Evolutionary conservation across 2,888 invertebrate genomes (phyloP).

Genomic region (Apotomis turbidana): DNA sequence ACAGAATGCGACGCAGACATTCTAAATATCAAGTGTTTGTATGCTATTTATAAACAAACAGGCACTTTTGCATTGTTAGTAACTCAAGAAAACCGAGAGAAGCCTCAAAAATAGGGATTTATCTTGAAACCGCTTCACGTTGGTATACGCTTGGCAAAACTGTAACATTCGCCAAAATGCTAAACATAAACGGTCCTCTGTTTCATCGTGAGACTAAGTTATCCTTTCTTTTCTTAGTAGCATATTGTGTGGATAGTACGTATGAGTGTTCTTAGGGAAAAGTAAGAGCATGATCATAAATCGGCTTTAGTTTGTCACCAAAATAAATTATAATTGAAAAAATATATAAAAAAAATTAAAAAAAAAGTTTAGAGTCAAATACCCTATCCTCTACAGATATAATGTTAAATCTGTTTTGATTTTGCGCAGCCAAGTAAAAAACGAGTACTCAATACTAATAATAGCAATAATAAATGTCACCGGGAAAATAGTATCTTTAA

Average conservation of each 20-base stretch:
- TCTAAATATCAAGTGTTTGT: neutral
- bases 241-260: neutral
- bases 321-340: too few relatives aligned
- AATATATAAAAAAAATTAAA: too few relatives aligned
- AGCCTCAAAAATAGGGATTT: constrained; percentile 8
- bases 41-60: constrained; percentile 20
- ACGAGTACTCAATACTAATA: too few relatives aligned
- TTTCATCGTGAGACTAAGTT: neutral
- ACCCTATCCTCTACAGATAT: too few relatives aligned
- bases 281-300: too few relatives aligned
- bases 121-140: constrained; percentile 1
- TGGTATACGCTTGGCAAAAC: constrained; percentile 10
- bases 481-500: too few relatives aligned
- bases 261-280: neutral
- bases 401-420: too few relatives aligned
- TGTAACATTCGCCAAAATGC: constrained; percentile 22
- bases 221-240: neutral
- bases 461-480: too few relatives aligned
- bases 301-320: too few relatives aligned
- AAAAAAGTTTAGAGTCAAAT: too few relatives aligned
- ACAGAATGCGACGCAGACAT: neutral
- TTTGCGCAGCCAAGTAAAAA: too few relatives aligned
- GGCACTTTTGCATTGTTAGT: constrained; percentile 17
- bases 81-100: constrained; percentile 13
- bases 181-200: constrained; percentile 8